Percentiles rank a stretch among this genome's conserved stretches.
phyloP scores from a whole-genome alignment of 2,888 invertebrate genomes.

The Chrysomela aeneicollis region DNA sequence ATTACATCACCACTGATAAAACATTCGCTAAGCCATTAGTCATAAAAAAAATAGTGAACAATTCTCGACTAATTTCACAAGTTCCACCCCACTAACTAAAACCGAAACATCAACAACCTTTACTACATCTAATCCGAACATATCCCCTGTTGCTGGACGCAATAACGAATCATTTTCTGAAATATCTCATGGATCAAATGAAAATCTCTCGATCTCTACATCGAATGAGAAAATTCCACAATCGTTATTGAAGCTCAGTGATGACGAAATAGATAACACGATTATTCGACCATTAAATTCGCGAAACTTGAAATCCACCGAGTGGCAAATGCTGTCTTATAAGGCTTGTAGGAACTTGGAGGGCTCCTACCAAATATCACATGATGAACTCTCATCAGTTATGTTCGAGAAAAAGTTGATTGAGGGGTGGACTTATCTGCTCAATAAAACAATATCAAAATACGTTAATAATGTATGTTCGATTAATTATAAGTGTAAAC shows the following conservation, averaged over 20 bases:
- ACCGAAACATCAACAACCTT: neutral
- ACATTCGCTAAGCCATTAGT: too few species aligned
- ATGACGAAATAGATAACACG: neutral
- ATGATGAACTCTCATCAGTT: conserved; percentile 9
- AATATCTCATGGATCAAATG: neutral
- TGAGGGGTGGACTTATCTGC: conserved; percentile 14
- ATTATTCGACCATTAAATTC: conserved; percentile 12
- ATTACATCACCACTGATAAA: too few species aligned
- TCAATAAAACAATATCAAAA: conserved; percentile 16
- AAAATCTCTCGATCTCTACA: conserved; percentile 8
- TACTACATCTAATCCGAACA: too few species aligned
- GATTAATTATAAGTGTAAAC: conserved; percentile 17
- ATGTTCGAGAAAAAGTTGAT: conserved; percentile 4
- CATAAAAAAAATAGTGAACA: neutral
- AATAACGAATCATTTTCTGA: neutral
- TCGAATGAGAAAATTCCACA: conserved; percentile 1
- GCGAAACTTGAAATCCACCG: conserved; percentile 15
- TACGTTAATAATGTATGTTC: conserved; percentile 18
- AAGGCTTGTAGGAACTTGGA: conserved; percentile 9
- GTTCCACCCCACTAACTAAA: neutral
- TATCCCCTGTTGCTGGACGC: neutral
- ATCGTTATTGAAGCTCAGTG: neutral
- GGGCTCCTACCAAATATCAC: conserved; percentile 12
- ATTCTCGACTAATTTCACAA: conserved; percentile 4
- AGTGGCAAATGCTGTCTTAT: conserved; percentile 10